Conservation (phyloP, 30 jellyfish, hydroid and myxozoan species). For the Chrysaora quinquecirrha region DNA sequence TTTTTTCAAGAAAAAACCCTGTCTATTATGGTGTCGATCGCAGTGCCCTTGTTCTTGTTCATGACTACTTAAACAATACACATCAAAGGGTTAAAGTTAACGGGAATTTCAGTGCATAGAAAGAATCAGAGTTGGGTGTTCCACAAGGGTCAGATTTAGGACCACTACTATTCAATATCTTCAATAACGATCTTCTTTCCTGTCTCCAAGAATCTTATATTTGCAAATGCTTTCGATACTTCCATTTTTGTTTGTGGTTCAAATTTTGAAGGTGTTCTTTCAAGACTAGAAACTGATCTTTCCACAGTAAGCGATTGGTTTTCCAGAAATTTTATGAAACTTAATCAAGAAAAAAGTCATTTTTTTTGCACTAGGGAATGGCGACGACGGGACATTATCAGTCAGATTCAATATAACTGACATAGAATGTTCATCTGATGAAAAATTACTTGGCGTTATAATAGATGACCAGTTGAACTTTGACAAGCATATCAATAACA, state of each 20-base stretch:
- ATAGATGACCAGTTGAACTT: slow-evolving; percentile 2
- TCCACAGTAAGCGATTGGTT: neutral
- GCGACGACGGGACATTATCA: neutral
- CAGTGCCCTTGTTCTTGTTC: neutral
- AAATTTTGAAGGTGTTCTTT: neutral
- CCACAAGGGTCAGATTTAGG: slow-evolving; percentile 65
- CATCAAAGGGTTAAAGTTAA: neutral
- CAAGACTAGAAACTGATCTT: too few species aligned
- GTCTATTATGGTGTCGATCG: neutral
- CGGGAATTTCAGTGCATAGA: slow-evolving; percentile 42
- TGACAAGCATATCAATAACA: too few species aligned
- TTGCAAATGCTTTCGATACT: slow-evolving; percentile 19
- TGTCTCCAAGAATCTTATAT: slow-evolving; percentile 17
- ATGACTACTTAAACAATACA: neutral
- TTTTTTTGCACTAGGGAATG: neutral
- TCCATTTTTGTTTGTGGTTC: neutral
- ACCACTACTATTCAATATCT: slow-evolving; percentile 45
- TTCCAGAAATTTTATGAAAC: neutral
- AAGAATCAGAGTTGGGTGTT: slow-evolving; percentile 32
- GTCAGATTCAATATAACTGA: too few species aligned
- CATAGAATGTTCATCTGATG: neutral
- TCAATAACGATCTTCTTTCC: slow-evolving; percentile 39
- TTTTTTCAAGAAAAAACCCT: too few species aligned
- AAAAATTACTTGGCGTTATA: neutral
- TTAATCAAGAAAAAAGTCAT: neutral